Evolutionary conservation across 2,113 vertebrate genomes (phyloP), one percentile per base, ranked within the genome.

Genomic region (Cyphomyrus discorhynchus): DNA sequence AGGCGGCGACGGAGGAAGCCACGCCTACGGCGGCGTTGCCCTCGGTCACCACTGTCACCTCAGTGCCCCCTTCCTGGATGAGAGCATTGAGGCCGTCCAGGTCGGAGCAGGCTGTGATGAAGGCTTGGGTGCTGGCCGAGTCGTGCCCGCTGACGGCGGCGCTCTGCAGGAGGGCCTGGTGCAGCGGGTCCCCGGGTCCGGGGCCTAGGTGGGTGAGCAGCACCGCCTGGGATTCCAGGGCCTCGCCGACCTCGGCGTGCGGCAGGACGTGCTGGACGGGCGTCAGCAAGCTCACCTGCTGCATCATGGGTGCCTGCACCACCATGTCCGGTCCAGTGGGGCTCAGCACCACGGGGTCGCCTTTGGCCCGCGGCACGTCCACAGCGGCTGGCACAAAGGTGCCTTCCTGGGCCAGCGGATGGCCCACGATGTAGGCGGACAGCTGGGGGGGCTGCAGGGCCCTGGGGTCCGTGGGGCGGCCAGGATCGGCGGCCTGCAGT

Each of bases 31-130:
- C 92, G 4, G 95, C 90, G 90, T 93, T 96, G 74, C 94, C 95
- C 0, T 97, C 97, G 0, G 97, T 98, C 90, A 99, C 97, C 89
- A 99, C 98, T 0, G 97, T 98, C 19, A 99, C 98, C 86, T 98
- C 97, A 0, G 97, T 92, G 0, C 97, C 94, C 0, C 97, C 98
- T 83, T 97, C 97, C 90, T 98, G 98, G 88, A 99, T 99, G 90
- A 99, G 89, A 1, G 97, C 96, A 50, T 96, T 98, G 42, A 99
- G 96, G 86, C 97, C 97, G 89, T 99, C 98, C 24, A 99, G 95
- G 89, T 99, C 98, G 0, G 98, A 95, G 93, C 98, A 99, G 88
- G 95, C 31, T 66, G 94, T 92, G 92, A 97, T 96, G 90, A 97
- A 97, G 8, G 95, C 95, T 83, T 95, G 96, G 91, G 77, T 87